phyloP scores from a whole-genome alignment of 2,888 invertebrate genomes.

The Cordylochernes scorpioides region DNA sequence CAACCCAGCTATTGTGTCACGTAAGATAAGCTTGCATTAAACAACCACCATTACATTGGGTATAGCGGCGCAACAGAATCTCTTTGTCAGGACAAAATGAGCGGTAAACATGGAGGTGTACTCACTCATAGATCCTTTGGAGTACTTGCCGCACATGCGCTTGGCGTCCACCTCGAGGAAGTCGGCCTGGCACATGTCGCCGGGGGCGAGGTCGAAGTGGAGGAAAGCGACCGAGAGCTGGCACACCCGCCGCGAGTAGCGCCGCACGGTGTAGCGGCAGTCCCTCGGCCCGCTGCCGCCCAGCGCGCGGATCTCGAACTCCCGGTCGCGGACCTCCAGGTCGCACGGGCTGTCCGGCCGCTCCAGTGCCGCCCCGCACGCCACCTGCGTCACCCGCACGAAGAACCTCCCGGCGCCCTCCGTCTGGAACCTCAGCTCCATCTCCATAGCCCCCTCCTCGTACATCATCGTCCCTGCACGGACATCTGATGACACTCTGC shows the following conservation, averaged over 20 bases:
- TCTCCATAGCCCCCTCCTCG: too few relatives aligned
- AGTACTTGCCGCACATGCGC: slow-evolving; percentile 14
- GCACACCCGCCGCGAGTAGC: slow-evolving; percentile 12
- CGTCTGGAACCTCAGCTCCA: too few relatives aligned
- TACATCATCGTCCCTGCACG: too few relatives aligned
- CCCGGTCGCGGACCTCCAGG: slow-evolving; percentile 6
- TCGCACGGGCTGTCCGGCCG: slow-evolving; percentile 4
- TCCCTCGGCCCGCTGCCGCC: neutral
- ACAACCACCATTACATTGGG: too few relatives aligned
- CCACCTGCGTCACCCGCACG: slow-evolving; percentile 12
- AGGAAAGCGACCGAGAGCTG: slow-evolving; percentile 14
- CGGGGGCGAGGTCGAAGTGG: slow-evolving; percentile 14
- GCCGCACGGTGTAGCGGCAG: slow-evolving; percentile 13
- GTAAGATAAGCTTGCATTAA: too few relatives aligned
- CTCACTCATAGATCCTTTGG: slow-evolving; percentile 13
- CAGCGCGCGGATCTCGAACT: slow-evolving; percentile 13
- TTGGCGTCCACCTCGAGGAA: slow-evolving; percentile 14
- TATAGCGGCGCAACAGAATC: too few relatives aligned
- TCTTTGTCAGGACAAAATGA: too few relatives aligned
- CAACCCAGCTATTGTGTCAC: too few relatives aligned
- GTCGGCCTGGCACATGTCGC: slow-evolving; percentile 12
- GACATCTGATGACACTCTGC: too few relatives aligned
- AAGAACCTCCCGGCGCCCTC: too few relatives aligned
- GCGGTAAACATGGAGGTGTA: too few relatives aligned
- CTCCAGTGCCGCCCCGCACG: slow-evolving; percentile 4